Percentiles rank a stretch among this genome's conserved stretches.
phyloP scores from a whole-genome alignment of 2,888 invertebrate species.

The Cephonodes hylas region DNA sequence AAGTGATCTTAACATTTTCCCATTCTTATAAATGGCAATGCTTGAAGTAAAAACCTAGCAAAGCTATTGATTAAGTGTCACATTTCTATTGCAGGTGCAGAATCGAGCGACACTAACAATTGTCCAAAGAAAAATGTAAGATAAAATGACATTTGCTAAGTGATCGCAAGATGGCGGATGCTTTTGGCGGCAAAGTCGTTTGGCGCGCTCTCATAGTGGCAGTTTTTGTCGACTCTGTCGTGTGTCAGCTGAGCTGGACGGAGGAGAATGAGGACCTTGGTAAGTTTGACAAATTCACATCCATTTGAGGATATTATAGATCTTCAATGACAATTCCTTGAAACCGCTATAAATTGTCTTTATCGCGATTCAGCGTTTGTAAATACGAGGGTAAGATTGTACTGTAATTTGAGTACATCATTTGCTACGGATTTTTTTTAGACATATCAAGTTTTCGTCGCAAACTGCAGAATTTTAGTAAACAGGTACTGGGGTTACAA shows the following conservation, averaged over 20 bases:
- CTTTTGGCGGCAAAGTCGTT: slow-evolving; percentile 51
- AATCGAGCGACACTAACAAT: slow-evolving; percentile 16
- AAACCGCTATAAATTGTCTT: too few species aligned
- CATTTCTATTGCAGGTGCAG: slow-evolving; percentile 40
- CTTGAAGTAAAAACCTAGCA: not conserved
- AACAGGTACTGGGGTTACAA: too few species aligned
- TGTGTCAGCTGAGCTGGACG: slow-evolving; percentile 52
- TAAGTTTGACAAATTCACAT: slow-evolving; percentile 39
- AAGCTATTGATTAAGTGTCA: not conserved
- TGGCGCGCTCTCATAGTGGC: slow-evolving; percentile 50
- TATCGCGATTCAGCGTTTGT: too few species aligned
- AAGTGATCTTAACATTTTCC: too few species aligned
- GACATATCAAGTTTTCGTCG: too few species aligned
- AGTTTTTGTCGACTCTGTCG: slow-evolving; percentile 46
- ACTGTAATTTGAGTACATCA: too few species aligned
- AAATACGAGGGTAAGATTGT: too few species aligned
- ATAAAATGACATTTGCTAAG: slow-evolving; percentile 45
- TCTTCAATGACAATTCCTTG: too few species aligned
- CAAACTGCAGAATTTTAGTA: too few species aligned
- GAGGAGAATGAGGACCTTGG: slow-evolving; percentile 64
- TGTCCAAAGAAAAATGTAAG: slow-evolving; percentile 33
- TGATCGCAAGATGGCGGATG: slow-evolving; percentile 62
- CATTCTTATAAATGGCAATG: too few species aligned
- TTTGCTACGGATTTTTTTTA: too few species aligned
- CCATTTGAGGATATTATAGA: not conserved